Evolutionary conservation across 2,888 invertebrate genomes (phyloP).

Genomic region (Eristalis intricaria): DNA sequence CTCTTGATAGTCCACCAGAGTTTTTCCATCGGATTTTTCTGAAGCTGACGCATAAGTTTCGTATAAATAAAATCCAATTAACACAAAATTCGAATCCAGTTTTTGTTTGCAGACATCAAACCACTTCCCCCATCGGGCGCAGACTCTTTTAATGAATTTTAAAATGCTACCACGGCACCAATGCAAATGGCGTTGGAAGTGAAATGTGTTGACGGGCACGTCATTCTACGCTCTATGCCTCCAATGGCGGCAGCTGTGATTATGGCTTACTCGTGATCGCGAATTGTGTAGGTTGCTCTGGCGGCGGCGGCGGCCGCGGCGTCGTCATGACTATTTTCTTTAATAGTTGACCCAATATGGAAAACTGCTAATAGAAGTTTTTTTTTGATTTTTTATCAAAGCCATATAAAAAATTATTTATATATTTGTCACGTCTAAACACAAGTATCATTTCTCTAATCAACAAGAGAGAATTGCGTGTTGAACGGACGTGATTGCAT

Average conservation of each 20-base stretch:
- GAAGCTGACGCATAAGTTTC: background rate
- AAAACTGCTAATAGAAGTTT: constrained; percentile 5
- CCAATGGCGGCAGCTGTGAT: constrained; percentile 5
- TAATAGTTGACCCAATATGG: constrained; percentile 29
- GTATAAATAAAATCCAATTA: background rate
- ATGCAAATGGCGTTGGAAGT: background rate
- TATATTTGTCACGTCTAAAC: background rate
- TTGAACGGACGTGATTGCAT: background rate
- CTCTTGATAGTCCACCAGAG: background rate
- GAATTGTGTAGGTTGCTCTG: constrained; percentile 50
- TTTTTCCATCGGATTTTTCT: background rate
- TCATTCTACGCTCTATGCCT: constrained; percentile 1
- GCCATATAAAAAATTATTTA: constrained; percentile 8
- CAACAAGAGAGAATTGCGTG: background rate
- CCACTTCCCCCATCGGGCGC: background rate
- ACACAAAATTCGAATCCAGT: background rate
- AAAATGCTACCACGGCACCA: background rate
- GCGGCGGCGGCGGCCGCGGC: background rate
- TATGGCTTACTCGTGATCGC: constrained; percentile 47
- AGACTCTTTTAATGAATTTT: background rate
- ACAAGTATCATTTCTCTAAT: background rate
- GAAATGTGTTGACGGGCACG: constrained; percentile 19
- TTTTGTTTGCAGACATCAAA: background rate
- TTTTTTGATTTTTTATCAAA: constrained; percentile 18
- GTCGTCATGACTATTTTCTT: constrained; percentile 56